phyloP scores from a whole-genome alignment of 2,113 vertebrate species.

The Lagopus leucura region DNA sequence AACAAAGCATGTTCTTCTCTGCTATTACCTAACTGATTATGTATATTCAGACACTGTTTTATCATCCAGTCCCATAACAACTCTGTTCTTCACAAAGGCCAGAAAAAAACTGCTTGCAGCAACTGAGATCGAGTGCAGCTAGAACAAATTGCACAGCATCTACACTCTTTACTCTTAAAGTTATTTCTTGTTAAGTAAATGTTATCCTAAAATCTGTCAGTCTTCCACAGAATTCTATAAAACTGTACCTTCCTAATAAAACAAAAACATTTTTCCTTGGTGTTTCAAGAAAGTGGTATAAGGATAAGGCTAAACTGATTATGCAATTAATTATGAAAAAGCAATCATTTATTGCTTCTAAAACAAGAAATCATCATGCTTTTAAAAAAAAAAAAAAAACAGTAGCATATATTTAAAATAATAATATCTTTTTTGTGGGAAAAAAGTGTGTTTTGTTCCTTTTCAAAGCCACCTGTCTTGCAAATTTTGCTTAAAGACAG shows the following conservation, averaged over 20 bases:
- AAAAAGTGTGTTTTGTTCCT: background rate
- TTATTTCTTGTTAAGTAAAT: constrained; percentile 7
- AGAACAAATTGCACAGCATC: background rate
- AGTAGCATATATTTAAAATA: background rate
- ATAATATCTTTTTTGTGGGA: background rate
- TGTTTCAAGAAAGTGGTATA: background rate
- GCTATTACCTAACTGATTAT: background rate
- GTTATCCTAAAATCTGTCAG: background rate
- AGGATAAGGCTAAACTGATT: background rate
- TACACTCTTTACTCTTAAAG: background rate
- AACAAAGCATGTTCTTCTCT: background rate
- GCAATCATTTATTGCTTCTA: background rate
- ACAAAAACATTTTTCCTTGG: background rate
- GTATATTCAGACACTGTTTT: background rate
- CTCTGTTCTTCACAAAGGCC: background rate
- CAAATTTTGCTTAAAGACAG: background rate
- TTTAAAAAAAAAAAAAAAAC: background rate
- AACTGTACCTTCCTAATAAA: background rate
- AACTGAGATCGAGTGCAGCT: background rate
- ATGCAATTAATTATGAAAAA: background rate
- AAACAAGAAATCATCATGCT: background rate
- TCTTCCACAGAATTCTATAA: background rate
- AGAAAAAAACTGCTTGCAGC: background rate
- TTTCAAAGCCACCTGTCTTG: background rate
- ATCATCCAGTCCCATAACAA: background rate